Evolutionary conservation across 2,888 invertebrate genomes (phyloP), one percentile per base, ranked within the genome.

Genomic region (Ophonus ardosiacus): DNA sequence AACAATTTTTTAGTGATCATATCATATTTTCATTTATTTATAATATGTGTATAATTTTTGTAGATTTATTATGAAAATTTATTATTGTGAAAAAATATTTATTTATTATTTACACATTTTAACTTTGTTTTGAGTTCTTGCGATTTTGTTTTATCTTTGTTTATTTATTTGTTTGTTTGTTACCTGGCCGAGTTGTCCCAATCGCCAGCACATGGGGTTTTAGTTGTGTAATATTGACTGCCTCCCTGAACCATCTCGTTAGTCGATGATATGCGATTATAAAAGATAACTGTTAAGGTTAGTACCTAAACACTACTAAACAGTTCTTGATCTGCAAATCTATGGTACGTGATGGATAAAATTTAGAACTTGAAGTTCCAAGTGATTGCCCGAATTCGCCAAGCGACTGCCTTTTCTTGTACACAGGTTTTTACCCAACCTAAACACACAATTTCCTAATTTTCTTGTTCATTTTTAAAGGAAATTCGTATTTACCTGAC

Each of bases 281-380:
- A 51, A 81, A 59, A 68, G 74, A 40, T 79, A 79, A 38, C 7
- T 24, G 10, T 76, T 15, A 65, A 80, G 13, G 43, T 38, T 40
- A 51, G 65, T 43, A 38, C 51, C 17, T 61, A 24, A 83, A 85
- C 74, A 59, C 86, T 57, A 85, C 63, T 38, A 68, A 74, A 74
- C 13, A 0, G 17, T 13, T 43, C 18, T 56, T 51, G 40, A 51
- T 56, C 65, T 18, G 10, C 51, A 61, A 85, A 88, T 86, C 95
- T 96, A 97, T 88, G 97, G 97, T 87, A 97, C 97, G 96, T 96
- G 96, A 91, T 97, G 96, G 79, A 97, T 92, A 90, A 95, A 95
- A 78, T 96, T 96, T 74, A 97, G 94, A 63, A 97, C 96, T 89
- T 96, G 93, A 91, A 96, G 94, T 93, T 97, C 97, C 91, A 97